phyloP scores from a whole-genome alignment of 2,113 vertebrate genomes.

The Hippopotamus amphibius region DNA sequence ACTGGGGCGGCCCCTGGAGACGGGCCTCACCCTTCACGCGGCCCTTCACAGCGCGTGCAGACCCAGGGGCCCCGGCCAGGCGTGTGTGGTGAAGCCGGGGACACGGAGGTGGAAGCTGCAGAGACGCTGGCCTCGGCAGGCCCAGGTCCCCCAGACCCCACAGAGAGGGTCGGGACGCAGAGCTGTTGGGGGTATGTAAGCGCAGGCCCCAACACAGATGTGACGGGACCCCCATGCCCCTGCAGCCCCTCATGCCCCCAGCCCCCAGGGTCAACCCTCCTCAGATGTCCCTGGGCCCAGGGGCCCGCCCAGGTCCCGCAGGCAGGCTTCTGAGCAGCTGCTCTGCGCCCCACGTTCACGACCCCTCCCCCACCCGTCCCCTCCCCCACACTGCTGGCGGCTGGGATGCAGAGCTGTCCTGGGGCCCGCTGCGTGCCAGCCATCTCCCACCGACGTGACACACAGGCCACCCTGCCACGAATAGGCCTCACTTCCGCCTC shows the following conservation, averaged over 20 bases:
- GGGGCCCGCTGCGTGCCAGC: no score
- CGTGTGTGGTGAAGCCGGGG: accelerated
- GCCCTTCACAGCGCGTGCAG: no score
- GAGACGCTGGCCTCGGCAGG: not conserved
- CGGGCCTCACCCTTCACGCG: no score
- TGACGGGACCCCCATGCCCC: not conserved
- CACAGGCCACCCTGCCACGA: not conserved
- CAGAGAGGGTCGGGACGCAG: not conserved
- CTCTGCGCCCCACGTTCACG: not conserved
- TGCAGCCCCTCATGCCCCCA: not conserved
- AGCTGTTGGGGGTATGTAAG: no score
- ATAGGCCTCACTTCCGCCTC: not conserved
- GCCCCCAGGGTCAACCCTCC: not conserved
- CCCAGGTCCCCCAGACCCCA: not conserved
- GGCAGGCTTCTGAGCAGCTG: not conserved
- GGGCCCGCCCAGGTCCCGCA: not conserved
- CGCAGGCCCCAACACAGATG: not conserved
- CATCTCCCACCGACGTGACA: accelerated
- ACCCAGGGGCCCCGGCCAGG: not conserved
- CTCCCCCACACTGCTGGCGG: accelerated
- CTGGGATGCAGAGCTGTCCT: no score
- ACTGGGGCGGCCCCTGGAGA: not conserved
- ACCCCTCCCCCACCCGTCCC: not conserved
- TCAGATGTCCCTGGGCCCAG: not conserved
- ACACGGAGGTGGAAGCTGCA: not conserved